Base-by-base conservation (phyloP, 1,140 invertebrate species). In the Cherax quadricarinatus region DNA sequence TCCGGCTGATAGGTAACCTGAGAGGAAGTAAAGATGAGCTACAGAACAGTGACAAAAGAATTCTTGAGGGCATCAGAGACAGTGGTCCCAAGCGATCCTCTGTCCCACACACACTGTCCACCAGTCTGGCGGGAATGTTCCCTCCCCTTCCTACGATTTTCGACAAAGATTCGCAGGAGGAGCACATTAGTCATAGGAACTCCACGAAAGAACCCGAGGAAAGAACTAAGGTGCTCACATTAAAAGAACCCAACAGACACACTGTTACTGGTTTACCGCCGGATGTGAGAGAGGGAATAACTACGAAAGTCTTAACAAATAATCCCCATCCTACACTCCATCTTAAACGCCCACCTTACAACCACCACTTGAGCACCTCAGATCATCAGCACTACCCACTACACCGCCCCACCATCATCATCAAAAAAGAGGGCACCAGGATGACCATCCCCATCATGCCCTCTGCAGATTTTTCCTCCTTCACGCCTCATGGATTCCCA, bases 401-500 rank as follows among this genome's bases (percentile, higher is more conserved):
- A 0, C 79, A 89, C 5, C 75, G 88, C 14, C 88, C 88, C 30
- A 79, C 80, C 30, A 89, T 89, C 75, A 89, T 89, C 14, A 48
- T 89, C 10, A 89, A 82, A n/a, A 89, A 81, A 83, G 30, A 83
- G 18, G 88, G 88, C 24, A 16, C 60, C 12, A 66, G 80, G 21
- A 10, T 89, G 7, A 60, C n/a, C 6, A 89, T 89, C 49, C 88
- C 88, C 2, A 30, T 89, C 0, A 82, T 89, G 14, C 88, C 88
- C 41, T 89, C 88, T 10, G 88, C 88, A 24, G 88, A 89, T 82
- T 89, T 89, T 51, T 51, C 12, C 30, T 80, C 88, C n/a, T 89
- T 89, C 53, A 81, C 70, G 79, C 57, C 79, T 12, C 88, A 89
- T 7, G 57, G 48, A 7, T 12, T 7, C 0, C 14, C 14, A 30